Evolutionary conservation across 2,797 vertebrate genomes (phyloP).

Genomic region (Dryobates pubescens): DNA sequence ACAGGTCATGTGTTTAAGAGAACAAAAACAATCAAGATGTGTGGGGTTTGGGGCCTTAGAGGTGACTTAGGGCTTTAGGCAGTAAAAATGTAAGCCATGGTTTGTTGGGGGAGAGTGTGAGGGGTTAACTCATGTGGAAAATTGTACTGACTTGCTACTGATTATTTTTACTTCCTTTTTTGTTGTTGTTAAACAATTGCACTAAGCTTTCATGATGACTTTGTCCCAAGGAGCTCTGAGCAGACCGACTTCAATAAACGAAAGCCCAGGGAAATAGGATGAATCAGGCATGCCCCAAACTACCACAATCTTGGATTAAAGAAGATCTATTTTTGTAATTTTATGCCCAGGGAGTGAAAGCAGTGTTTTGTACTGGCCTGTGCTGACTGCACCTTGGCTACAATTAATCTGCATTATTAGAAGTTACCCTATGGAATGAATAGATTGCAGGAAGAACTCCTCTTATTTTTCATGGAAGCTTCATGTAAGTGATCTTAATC

Average conservation of each 20-base stretch:
- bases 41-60: not conserved
- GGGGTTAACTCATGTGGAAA: not conserved
- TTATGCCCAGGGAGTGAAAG: conserved; percentile 12
- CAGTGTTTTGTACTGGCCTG: conserved; percentile 28
- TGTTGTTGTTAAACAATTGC: conserved; percentile 19
- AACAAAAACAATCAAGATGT: not conserved
- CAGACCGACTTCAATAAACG: conserved; percentile 10
- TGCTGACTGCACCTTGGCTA: not conserved
- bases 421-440: conserved; percentile 3
- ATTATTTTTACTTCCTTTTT: not conserved
- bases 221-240: conserved; percentile 53
- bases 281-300: conserved; percentile 35
- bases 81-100: not conserved
- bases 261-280: conserved; percentile 14
- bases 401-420: not conserved
- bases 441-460: conserved; percentile 22
- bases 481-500: conserved; percentile 7
- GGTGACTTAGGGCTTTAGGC: not conserved
- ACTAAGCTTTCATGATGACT: conserved; percentile 53
- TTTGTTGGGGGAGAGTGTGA: not conserved
- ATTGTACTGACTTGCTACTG: conserved; percentile 60
- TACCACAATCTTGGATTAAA: conserved; percentile 52
- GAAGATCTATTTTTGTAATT: conserved; percentile 68
- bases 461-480: not conserved
- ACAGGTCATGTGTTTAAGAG: not conserved